Percentiles rank a stretch among this genome's conserved stretches.
These are phyloP conservation scores for Dynastes hyllus DNA, from an alignment of 2,888 invertebrate species.

Conservation along the genomic window DNA sequence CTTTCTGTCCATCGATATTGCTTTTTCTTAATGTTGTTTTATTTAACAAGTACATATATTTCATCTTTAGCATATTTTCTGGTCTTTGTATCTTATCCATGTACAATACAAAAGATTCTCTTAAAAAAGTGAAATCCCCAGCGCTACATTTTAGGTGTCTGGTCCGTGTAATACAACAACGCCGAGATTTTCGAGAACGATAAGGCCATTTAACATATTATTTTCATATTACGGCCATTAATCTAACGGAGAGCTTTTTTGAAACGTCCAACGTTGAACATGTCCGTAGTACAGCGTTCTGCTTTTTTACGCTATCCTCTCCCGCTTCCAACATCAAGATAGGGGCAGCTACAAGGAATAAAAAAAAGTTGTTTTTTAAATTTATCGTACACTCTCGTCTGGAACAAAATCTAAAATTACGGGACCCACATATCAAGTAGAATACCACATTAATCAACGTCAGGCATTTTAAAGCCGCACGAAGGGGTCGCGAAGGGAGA, in stretches of 20 bases:
- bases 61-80: too few relatives aligned
- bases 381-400: constrained; percentile 48
- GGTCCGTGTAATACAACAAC: constrained; percentile 27
- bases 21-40: too few relatives aligned
- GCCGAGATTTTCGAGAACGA: constrained; percentile 25
- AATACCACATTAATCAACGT: constrained; percentile 57
- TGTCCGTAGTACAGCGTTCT: constrained; percentile 27
- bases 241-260: constrained; percentile 32
- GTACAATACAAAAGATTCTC: background rate
- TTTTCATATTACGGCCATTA: constrained; percentile 47
- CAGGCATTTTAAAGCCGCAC: constrained; percentile 46
- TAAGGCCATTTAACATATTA: constrained; percentile 46
- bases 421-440: constrained; percentile 56
- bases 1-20: too few relatives aligned
- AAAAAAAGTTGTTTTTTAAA: constrained; percentile 47
- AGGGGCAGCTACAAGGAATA: constrained; percentile 41
- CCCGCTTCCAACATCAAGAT: constrained; percentile 40
- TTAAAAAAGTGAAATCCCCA: constrained; percentile 3
- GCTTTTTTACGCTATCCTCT: constrained; percentile 27
- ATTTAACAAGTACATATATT: too few relatives aligned
- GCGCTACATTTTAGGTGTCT: constrained; percentile 19
- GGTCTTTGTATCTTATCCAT: background rate
- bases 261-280: constrained; percentile 33
- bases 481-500: background rate
- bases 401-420: constrained; percentile 56